Evolutionary conservation across 2,113 vertebrate genomes (phyloP), one percentile per base, ranked within the genome.

Genomic region (Cacatua alba): DNA sequence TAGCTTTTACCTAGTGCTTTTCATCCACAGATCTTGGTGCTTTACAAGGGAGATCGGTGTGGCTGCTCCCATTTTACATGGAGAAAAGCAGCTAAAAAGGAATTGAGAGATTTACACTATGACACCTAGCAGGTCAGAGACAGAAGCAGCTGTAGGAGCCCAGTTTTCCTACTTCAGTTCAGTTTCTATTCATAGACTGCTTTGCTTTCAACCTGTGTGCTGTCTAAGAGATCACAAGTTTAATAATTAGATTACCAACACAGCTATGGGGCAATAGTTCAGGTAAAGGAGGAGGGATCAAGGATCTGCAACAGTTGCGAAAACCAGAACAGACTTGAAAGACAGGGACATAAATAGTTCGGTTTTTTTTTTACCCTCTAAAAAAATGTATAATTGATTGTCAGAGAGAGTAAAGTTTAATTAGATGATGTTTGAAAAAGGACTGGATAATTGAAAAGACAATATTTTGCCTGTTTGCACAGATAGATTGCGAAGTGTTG

Each of bases 11-110:
- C 6, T 64, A 48, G 7, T 60, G 11, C 64, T 84, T 86, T 83
- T 49, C 1, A 7, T 80, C 51, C 26, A 9, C 26, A 28, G 43
- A 44, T 78, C 28, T 78, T 0, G 0, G 37, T 81, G 64, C 55
- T 84, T 92, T 81, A 37, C 53, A 29, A 37, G 23, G 43, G 52
- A 71, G 20, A 44, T 43, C 16, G 31, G 39, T 82, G 14, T 64
- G 35, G 59, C 13, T 86, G 15, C 70, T 23, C 39, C 39, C 12
- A 11, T 78, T 88, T 74, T 71, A 78, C 13, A 1, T 43, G 37
- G 35, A 31, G 29, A 81, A 78, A 48, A 75, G 35, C 25, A 75
- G 11, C 41, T 88, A 7, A 43, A 81, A 74, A 28, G 44, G 39
- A 88, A 16, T 0, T 17, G 13, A 53, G 35, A 37, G 9, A 5